Conservation (phyloP, 2,888 invertebrate species). For the Ormyrus rosae region DNA sequence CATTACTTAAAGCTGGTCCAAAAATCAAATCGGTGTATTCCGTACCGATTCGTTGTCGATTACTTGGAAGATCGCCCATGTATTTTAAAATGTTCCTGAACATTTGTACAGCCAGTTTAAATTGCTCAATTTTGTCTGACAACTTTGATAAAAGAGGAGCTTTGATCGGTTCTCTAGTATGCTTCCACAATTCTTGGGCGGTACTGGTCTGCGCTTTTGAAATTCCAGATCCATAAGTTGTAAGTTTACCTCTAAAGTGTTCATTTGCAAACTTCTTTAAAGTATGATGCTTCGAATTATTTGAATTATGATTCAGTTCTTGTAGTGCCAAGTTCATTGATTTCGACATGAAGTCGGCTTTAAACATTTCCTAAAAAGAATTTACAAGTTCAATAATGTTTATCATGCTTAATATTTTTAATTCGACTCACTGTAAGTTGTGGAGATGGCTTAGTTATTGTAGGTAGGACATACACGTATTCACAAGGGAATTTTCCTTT, state of each 20-base stretch:
- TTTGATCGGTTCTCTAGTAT: conserved; percentile 87
- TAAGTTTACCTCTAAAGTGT: conserved; percentile 84
- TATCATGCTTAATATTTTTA: neutral
- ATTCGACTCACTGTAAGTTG: conserved; percentile 58
- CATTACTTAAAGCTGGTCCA: conserved; percentile 84
- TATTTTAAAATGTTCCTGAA: conserved; percentile 88
- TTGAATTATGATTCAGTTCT: conserved; percentile 69
- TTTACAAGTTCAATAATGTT: neutral
- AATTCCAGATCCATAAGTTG: conserved; percentile 81
- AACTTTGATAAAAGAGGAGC: conserved; percentile 89
- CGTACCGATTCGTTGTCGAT: conserved; percentile 84
- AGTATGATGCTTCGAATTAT: conserved; percentile 86
- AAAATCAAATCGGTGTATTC: conserved; percentile 95
- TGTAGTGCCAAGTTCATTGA: conserved; percentile 36
- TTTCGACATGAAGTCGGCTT: conserved; percentile 64
- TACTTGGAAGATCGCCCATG: conserved; percentile 95
- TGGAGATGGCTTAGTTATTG: conserved; percentile 84
- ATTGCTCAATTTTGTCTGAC: conserved; percentile 82
- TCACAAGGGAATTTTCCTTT: conserved; percentile 92
- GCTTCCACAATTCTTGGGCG: conserved; percentile 88
- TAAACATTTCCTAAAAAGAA: conserved; percentile 72
- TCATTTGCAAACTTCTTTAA: conserved; percentile 89
- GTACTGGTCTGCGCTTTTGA: conserved; percentile 82
- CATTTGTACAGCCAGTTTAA: conserved; percentile 84
- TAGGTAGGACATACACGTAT: conserved; percentile 90